Evolutionary conservation across 2,797 vertebrate genomes (phyloP), one percentile per base, ranked within the genome.

Genomic region (Gallinago nigripennis): DNA sequence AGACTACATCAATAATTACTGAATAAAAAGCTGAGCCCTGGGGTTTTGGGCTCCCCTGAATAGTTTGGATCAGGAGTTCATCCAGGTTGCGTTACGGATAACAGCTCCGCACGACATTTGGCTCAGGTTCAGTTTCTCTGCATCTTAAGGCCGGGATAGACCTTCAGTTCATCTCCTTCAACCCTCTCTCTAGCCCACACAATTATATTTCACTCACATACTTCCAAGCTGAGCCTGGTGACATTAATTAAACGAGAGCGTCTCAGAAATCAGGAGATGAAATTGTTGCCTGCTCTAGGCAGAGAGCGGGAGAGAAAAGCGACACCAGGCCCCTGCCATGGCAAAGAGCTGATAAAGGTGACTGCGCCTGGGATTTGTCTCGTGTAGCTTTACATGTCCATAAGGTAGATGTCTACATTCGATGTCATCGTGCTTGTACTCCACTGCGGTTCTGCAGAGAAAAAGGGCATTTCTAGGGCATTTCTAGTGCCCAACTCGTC

Each of bases 181-280:
- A 70, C 73, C 90, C 70, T 46, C n/a, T 91, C 89, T 45, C 70
- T 91, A 85, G 86, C 79, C 90, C 53, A 68, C 76, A 61, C 94
- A 93, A 92, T 94, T 95, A 69, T 37, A 94, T 91, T 96, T 93
- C 86, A 58, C 79, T 96, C 88, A 93, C 65, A 96, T 87, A 89
- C 60, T 86, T 89, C 91, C 54, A 69, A 11, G 15, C 53, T 57
- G 68, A 94, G 90, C 75, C 88, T 6, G 8, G 86, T 93, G 91
- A 96, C 89, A 88, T 93, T 96, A 95, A 96, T 96, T 94, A 96
- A 94, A 92, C 69, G 86, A 90, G 76, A 95, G 64, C 71, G 69
- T 91, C 93, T 96, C 81, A 96, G 93, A 95, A 96, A 94, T 73
- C 84, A 48, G 64, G 92, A 93, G 88, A 78, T 50, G 85, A 83